These are phyloP conservation scores for Cosmia pyralina DNA, from an alignment of 2,888 invertebrate genomes.

Conservation along the genomic window DNA sequence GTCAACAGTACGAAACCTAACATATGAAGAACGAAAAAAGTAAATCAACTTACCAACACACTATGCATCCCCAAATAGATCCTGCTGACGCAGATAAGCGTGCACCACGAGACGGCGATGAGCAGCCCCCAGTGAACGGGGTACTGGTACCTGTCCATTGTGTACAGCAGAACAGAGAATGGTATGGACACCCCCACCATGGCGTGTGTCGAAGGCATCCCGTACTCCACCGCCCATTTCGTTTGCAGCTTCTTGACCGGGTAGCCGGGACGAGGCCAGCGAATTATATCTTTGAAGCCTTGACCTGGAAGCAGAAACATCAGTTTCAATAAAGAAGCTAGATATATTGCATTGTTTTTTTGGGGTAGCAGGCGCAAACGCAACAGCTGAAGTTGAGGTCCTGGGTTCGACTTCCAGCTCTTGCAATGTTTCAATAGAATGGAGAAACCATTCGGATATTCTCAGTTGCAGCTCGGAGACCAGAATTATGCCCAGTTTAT, in stretches of 20 bases:
- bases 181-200: conserved; percentile 97
- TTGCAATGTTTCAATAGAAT: neutral
- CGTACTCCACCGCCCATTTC: conserved; percentile 97
- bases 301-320: conserved; percentile 91
- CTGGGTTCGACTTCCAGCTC: neutral
- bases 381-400: neutral
- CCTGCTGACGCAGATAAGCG: conserved; percentile 95
- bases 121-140: conserved; percentile 90
- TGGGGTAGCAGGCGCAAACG: neutral
- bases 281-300: conserved; percentile 96
- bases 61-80: conserved; percentile 98
- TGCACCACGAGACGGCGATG: conserved; percentile 92
- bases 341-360: neutral
- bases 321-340: neutral
- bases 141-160: conserved; percentile 94
- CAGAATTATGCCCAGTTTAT: neutral
- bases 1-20: neutral
- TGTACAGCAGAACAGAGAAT: conserved; percentile 95
- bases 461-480: neutral
- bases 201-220: conserved; percentile 98
- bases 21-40: neutral
- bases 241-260: conserved; percentile 95
- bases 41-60: conserved; percentile 92
- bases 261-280: conserved; percentile 96
- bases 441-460: neutral